These are phyloP conservation scores for Stichodactyla mertensii DNA, from an alignment of 64 coral and sea anemone species.

Conservation along the genomic window DNA sequence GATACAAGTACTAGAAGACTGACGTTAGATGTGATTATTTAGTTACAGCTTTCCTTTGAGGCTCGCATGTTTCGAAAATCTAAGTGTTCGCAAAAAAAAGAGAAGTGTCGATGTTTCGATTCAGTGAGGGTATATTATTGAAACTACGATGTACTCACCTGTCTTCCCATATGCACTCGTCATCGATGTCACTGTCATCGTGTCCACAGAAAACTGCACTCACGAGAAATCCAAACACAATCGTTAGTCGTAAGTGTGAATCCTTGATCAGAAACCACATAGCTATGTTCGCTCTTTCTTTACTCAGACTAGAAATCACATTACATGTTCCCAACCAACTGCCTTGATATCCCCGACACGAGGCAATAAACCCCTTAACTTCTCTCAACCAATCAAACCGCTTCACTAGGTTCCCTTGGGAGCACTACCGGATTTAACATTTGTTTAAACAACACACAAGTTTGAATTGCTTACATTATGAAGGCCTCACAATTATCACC, in stretches of 20 bases:
- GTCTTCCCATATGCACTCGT: slow-evolving; percentile 31
- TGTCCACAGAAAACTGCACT: background rate
- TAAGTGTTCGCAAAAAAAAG: background rate
- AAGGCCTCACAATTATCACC: background rate
- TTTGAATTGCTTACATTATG: background rate
- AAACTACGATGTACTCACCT: background rate
- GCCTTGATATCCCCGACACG: slow-evolving; percentile 1
- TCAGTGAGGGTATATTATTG: background rate
- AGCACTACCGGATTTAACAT: slow-evolving; percentile 4
- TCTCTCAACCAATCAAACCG: background rate
- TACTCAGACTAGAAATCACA: background rate
- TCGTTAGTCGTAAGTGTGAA: background rate
- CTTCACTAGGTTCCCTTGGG: background rate
- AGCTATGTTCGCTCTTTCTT: background rate
- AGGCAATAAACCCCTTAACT: slow-evolving; percentile 3
- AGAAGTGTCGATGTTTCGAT: background rate
- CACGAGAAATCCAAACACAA: background rate
- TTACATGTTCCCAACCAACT: background rate
- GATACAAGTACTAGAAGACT: background rate
- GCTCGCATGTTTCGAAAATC: background rate
- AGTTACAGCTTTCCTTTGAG: background rate
- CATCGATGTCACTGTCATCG: slow-evolving; percentile 13
- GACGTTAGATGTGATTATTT: background rate
- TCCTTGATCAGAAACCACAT: slow-evolving; percentile 2
- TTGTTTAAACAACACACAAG: slow-evolving; percentile 27